Conservation (phyloP, 2,797 vertebrate species). For the Cyclura pinguis region DNA sequence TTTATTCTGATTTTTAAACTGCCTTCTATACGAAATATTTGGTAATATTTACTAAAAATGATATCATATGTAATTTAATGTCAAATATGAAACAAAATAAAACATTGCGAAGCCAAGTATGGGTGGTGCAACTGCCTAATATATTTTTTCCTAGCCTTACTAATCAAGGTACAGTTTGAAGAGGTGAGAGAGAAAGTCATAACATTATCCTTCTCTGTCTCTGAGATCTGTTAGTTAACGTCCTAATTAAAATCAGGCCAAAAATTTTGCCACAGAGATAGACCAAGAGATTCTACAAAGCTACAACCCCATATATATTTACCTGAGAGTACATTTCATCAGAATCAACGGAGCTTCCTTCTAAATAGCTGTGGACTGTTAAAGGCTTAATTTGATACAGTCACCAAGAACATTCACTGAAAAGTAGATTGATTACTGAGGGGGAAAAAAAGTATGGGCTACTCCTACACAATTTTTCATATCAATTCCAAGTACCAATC, state of each 20-base stretch:
- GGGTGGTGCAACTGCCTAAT: too few relatives aligned
- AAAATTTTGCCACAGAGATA: too few relatives aligned
- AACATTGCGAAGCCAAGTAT: background rate
- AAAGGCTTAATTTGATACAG: background rate
- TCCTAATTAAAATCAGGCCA: background rate
- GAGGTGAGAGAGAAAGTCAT: background rate
- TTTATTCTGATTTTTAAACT: conserved; percentile 2
- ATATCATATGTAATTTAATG: too few relatives aligned
- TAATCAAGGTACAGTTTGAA: background rate
- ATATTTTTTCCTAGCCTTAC: background rate
- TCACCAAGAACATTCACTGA: background rate
- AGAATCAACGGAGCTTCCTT: background rate
- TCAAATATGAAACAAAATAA: background rate
- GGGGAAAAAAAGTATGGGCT: background rate
- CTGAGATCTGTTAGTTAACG: background rate
- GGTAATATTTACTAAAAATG: background rate
- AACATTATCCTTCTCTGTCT: background rate
- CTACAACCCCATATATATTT: background rate
- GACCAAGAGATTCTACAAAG: background rate
- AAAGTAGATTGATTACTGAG: background rate
- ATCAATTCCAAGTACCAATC: background rate
- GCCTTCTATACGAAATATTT: background rate
- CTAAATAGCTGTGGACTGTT: background rate
- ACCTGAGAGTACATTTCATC: background rate
- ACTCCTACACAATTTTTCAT: background rate